These are phyloP conservation scores for Otolemur garnettii DNA, from an alignment of 2,113 vertebrate species.

Conservation along the genomic window DNA sequence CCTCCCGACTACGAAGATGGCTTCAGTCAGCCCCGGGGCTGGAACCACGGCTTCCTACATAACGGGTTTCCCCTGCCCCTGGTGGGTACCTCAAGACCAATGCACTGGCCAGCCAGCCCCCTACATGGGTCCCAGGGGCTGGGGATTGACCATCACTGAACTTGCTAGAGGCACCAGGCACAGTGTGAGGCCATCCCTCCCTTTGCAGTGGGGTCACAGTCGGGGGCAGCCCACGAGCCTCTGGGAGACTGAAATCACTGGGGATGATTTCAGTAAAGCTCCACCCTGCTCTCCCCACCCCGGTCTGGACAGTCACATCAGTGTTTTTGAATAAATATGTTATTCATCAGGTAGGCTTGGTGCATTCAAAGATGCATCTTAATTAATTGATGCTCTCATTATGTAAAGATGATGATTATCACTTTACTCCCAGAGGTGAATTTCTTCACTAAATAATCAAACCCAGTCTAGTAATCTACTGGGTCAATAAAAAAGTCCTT, in stretches of 20 bases:
- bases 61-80: slow-evolving; percentile 92
- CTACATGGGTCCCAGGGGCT: too few species aligned
- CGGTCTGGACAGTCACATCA: background rate
- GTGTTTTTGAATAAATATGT: background rate
- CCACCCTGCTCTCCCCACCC: background rate
- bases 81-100: slow-evolving; percentile 85
- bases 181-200: too few species aligned
- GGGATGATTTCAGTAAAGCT: too few species aligned
- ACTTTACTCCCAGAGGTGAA: background rate
- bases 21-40: slow-evolving; percentile 94
- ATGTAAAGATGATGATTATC: rapidly evolving
- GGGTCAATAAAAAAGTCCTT: background rate
- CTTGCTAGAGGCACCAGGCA: too few species aligned
- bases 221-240: too few species aligned
- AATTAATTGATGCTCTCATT: background rate
- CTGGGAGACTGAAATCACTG: rapidly evolving
- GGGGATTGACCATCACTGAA: too few species aligned
- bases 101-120: rapidly evolving
- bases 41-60: slow-evolving; percentile 90
- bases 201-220: too few species aligned
- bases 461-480: background rate
- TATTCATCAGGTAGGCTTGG: rapidly evolving
- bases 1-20: slow-evolving; percentile 95
- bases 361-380: rapidly evolving
- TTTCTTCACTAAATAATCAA: background rate